Conservation (phyloP, 2,797 vertebrate genomes). For the Brachymystax lenok region DNA sequence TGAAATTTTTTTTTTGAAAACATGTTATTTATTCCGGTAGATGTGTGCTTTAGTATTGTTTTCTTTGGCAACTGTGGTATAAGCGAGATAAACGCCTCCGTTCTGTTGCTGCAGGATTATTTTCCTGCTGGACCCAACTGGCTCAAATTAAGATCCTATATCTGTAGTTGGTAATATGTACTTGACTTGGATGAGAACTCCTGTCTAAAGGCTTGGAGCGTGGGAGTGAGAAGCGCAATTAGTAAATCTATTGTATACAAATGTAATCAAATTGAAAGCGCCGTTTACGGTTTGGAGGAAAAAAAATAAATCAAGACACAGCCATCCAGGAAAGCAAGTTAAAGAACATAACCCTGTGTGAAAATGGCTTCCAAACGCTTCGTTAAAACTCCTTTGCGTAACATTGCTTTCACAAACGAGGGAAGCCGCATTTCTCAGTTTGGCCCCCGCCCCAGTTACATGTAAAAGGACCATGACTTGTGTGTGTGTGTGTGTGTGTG, state of each 20-base stretch:
- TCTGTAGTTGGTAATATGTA: neutral
- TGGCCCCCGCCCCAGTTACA: constrained; percentile 43
- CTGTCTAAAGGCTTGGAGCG: constrained; percentile 26
- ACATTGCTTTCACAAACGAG: constrained; percentile 26
- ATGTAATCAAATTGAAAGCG: constrained; percentile 47
- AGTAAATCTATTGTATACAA: constrained; percentile 44
- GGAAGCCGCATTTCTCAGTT: constrained; percentile 12
- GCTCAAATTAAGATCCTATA: no score
- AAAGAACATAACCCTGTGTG: constrained; percentile 41
- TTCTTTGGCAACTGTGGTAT: no score
- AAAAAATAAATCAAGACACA: constrained; percentile 11
- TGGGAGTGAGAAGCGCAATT: constrained; percentile 32
- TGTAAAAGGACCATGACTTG: constrained; percentile 42
- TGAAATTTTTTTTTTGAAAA: no score
- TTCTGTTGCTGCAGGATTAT: no score
- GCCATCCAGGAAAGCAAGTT: constrained; percentile 55
- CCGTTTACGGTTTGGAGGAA: neutral
- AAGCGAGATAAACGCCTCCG: no score
- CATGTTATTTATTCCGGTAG: no score
- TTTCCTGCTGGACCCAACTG: no score
- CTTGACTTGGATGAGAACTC: constrained; percentile 24
- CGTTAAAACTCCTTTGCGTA: constrained; percentile 30
- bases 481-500: neutral
- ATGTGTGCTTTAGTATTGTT: no score
- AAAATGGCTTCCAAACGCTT: constrained; percentile 48